phyloP scores from a whole-genome alignment of 37 sponge, comb jelly and placozoan genomes.

The Cliona cf. orientalis region DNA sequence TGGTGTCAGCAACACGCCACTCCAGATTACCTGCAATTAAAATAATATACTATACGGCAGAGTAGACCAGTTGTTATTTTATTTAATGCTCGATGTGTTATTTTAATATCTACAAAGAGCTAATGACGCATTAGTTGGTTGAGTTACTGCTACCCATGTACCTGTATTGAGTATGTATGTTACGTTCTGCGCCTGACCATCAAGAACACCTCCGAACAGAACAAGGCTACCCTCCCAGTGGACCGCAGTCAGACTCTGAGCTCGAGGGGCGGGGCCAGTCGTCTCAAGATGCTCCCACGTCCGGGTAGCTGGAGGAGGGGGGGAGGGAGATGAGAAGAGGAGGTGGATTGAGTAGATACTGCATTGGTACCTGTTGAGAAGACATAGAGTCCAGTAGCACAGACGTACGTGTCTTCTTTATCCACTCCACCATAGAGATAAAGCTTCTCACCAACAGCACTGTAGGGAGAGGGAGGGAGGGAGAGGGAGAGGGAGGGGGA shows the following conservation, averaged over 20 bases:
- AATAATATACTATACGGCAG: too few relatives aligned
- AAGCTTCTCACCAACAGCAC: slow-evolving; percentile 49
- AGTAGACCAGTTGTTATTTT: too few relatives aligned
- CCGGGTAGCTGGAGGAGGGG: slow-evolving; percentile 13
- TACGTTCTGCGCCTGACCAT: slow-evolving; percentile 44
- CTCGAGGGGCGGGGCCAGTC: slow-evolving; percentile 50
- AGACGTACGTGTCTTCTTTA: slow-evolving; percentile 32
- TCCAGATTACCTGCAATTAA: too few relatives aligned
- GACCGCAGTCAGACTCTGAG: slow-evolving; percentile 51
- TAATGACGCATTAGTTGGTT: too few relatives aligned
- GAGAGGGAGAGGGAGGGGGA: not conserved
- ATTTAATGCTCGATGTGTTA: too few relatives aligned
- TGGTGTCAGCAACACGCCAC: too few relatives aligned
- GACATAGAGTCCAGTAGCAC: slow-evolving; percentile 44
- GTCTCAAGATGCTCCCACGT: slow-evolving; percentile 36
- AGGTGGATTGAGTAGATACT: too few relatives aligned
- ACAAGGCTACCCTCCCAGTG: slow-evolving; percentile 28
- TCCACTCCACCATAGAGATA: slow-evolving; percentile 66
- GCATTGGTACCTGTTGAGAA: slow-evolving; percentile 49
- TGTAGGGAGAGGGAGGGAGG: not conserved
- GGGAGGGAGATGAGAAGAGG: not conserved
- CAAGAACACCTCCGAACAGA: slow-evolving; percentile 77
- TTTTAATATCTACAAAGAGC: too few relatives aligned
- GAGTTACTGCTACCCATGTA: too few relatives aligned
- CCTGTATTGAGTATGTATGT: slow-evolving; percentile 38